Evolutionary conservation across 92 coral and sea anemone genomes (phyloP), one percentile per base, ranked within the genome.

Genomic region (Blastomussa wellsi): DNA sequence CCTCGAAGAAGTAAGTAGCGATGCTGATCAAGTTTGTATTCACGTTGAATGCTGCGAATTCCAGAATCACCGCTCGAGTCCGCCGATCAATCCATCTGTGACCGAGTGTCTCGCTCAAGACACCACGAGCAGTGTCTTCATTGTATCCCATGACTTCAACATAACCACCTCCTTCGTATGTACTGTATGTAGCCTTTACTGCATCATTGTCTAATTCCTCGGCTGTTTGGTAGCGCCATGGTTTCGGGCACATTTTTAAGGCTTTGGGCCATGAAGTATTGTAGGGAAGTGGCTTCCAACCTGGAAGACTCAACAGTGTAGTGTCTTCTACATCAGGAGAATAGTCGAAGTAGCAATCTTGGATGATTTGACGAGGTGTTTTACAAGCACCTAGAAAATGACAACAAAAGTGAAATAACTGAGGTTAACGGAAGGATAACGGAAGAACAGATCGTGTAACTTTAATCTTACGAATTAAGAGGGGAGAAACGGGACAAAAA

Each of bases 1-100:
- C 26, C 77, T 88, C 91, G 71, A 83, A 88, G 16, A 88, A 83
- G 80, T 70, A 88, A 4, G 51, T 88, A 6, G 72, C 84, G 49
- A 62, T 42, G 38, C 75, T 80, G 55, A 83, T 44, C 32, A 88
- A 62, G 42, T 88, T 83, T 48, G 86, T 77, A 67, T 88, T 88
- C 42, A 81, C 86, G 59, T 88, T 88, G 53, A 88, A 88, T 1
- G 84, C 79, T 35, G 91, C 76, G 24, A 88, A 78, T 84, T 88
- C 91, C 32, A 88, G 29, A 7, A 88, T 71, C 29, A 88, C 88
- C 5, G 84, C 91, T 29, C 88, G 72, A 0, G 91, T 83, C 69
- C 79, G 88, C 9, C 91, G 82, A 67, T 88, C 91, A 48, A 88
- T 47, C 91, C 91, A 88, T 24, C 62, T 72, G 28, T 88, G 33